A percentile compares a stretch with the other conserved stretches of the same genome.
These are phyloP conservation scores for Kryptolebias marmoratus DNA, from an alignment of 2,113 vertebrate genomes.

Conservation along the genomic window DNA sequence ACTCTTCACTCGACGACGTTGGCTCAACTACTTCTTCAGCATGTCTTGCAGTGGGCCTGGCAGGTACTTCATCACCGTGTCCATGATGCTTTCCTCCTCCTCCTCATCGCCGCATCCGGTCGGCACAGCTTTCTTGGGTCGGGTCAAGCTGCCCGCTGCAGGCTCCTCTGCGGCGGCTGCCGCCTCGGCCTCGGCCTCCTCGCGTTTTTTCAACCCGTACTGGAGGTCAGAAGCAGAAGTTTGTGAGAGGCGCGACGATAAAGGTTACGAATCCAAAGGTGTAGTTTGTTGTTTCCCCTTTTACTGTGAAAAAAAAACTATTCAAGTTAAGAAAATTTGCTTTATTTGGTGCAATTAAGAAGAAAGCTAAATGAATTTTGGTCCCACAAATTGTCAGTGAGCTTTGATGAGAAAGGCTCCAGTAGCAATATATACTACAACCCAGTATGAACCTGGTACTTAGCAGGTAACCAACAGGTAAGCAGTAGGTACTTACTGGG, in stretches of 20 bases:
- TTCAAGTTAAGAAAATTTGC: too few species aligned
- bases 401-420: too few species aligned
- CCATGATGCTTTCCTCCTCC: constrained; percentile 99
- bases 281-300: too few species aligned
- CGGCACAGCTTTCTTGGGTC: constrained; percentile 90
- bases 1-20: constrained; percentile 47
- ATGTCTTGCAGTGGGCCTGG: constrained; percentile 97
- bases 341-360: too few species aligned
- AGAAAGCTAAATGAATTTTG: too few species aligned
- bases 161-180: constrained; percentile 90
- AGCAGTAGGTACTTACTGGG: too few species aligned
- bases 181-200: constrained; percentile 91
- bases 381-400: too few species aligned
- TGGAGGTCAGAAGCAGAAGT: constrained; percentile 57
- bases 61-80: constrained; percentile 98
- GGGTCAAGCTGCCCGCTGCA: constrained; percentile 90
- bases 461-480: too few species aligned
- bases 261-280: not conserved
- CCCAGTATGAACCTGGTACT: too few species aligned
- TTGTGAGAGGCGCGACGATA: not conserved
- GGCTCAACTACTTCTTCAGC: constrained; percentile 92
- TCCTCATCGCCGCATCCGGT: constrained; percentile 83
- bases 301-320: too few species aligned
- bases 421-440: too few species aligned
- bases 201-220: constrained; percentile 98